Conservation (phyloP, 1,140 invertebrate genomes). For the Drosophila micromelanica region DNA sequence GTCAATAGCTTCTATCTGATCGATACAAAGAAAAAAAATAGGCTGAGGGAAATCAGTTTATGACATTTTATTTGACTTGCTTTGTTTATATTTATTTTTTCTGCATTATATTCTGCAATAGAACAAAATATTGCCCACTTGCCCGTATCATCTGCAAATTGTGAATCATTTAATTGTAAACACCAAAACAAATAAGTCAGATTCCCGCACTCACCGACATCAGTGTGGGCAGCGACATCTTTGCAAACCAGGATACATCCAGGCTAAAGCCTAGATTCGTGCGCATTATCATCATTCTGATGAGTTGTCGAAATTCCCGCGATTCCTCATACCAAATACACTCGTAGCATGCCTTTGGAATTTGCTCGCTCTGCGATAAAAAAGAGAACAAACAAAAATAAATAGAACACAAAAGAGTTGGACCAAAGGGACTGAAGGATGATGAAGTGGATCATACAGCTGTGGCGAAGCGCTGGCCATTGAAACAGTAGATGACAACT, state of each 20-base stretch:
- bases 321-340: constrained; percentile 68
- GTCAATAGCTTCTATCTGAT: constrained; percentile 14
- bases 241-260: constrained; percentile 76
- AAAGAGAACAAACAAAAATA: neutral
- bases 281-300: constrained; percentile 76
- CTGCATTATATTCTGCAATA: constrained; percentile 69
- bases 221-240: constrained; percentile 74
- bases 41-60: neutral
- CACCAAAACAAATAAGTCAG: neutral
- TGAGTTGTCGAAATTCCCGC: constrained; percentile 67
- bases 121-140: constrained; percentile 74
- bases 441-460: constrained; percentile 54
- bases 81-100: constrained; percentile 43
- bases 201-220: constrained; percentile 63
- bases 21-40: neutral
- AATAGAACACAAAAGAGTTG: constrained; percentile 6
- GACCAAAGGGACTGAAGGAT: neutral
- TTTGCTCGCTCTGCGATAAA: constrained; percentile 59
- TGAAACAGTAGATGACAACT: constrained; percentile 77
- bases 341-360: constrained; percentile 64
- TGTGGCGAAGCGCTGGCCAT: constrained; percentile 64
- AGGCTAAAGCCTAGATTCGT: constrained; percentile 60
- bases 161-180: constrained; percentile 35
- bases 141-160: constrained; percentile 75
- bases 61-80: constrained; percentile 23